Evolutionary conservation across 1,140 invertebrate genomes (phyloP), one percentile per base, ranked within the genome.

Genomic region (Anoplophora glabripennis): DNA sequence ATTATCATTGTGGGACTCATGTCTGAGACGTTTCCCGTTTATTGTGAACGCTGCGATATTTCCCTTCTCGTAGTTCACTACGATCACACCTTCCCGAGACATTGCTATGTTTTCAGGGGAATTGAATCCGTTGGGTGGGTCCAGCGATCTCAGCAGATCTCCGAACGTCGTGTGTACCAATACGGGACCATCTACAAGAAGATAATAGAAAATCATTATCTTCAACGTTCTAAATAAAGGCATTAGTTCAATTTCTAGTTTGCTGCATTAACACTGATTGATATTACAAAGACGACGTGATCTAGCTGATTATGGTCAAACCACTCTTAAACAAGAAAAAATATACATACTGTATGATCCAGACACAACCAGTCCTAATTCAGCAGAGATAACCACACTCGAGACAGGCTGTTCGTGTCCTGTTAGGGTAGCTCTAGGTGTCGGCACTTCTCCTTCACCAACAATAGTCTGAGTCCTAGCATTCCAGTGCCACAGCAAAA

Each of bases 401-500:
- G 92, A 92, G 41, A 99, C 91, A 42, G 94, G 88, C 68, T 95
- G 89, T 72, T 98, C 93, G 76, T 99, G 97, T 0, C 97, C 98
- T 0, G 96, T 99, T 0, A 99, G 79, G 1, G 96, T 97, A 1
- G 96, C 94, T 59, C 95, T 83, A 0, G 97, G 97, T 28, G 94
- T 94, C 1, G 96, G 96, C 44, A 89, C 83, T 72, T 98, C 91
- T 36, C 90, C 92, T 75, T 99, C 96, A 4, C 96, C 96, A 36
- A 98, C 92, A 68, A 99, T 95, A 45, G 92, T 93, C 75, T 96
- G 94, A 40, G 92, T 93, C 45, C 95, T 84, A 0, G 94, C 94
- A 72, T 92, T 98, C 94, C 97, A 99, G 70, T 98, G 96, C 97
- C 97, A 99, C 4, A 99, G 78, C 42, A 99, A 81, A 7, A 99